These are phyloP conservation scores for Rhinoraja longicauda DNA, from an alignment of 2,797 vertebrate species.

Conservation along the genomic window DNA sequence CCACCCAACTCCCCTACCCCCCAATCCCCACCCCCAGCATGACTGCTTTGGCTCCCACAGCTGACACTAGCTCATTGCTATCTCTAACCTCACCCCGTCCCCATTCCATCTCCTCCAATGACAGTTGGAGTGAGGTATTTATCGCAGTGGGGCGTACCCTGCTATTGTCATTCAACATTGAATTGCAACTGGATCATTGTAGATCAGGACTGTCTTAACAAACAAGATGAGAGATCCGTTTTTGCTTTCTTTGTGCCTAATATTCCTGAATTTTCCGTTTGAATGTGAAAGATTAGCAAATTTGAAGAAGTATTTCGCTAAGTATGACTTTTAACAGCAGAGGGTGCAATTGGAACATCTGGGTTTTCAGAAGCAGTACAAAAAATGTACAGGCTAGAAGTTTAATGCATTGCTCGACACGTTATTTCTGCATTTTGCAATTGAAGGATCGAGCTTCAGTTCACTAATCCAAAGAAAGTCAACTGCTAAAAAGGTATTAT, in stretches of 20 bases:
- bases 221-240: neutral
- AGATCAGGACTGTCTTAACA: no score
- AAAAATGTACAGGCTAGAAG: neutral
- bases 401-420: neutral
- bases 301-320: neutral
- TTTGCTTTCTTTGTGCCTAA: neutral
- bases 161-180: no score
- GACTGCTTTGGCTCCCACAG: no score
- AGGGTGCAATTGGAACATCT: neutral
- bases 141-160: no score
- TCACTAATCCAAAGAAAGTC: neutral
- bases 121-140: no score
- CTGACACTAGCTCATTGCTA: no score
- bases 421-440: neutral
- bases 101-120: no score
- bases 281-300: neutral
- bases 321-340: slow-evolving; percentile 11
- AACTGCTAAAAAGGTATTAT: neutral
- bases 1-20: no score
- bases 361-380: neutral
- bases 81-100: no score
- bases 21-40: no score
- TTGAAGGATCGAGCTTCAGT: neutral
- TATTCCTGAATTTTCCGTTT: neutral
- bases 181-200: no score